These are phyloP conservation scores for Leptinotarsa defecta DNA, from an alignment of 1,140 invertebrate species.

Conservation along the genomic window DNA sequence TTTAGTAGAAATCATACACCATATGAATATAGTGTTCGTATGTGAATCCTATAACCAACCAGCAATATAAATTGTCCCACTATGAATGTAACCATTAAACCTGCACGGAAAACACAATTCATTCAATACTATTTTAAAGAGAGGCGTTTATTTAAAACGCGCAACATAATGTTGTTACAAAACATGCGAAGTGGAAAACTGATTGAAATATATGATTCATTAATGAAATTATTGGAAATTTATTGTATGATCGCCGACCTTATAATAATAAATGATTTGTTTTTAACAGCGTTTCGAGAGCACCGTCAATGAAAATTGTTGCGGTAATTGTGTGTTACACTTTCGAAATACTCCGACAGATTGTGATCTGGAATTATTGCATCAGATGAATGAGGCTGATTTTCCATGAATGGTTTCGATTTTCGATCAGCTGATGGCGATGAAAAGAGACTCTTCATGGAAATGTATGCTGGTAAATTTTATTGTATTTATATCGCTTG, in stretches of 20 bases:
- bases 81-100: background rate
- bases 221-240: conserved; percentile 13
- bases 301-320: conserved; percentile 19
- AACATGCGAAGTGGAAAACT: conserved; percentile 2
- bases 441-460: too few relatives aligned
- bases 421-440: too few relatives aligned
- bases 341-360: background rate
- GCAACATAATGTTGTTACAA: conserved; percentile 18
- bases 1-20: too few relatives aligned
- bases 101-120: background rate
- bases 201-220: conserved; percentile 17
- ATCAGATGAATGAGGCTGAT: background rate
- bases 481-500: too few relatives aligned
- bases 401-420: background rate
- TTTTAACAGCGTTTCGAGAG: conserved; percentile 11
- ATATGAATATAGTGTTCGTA: too few relatives aligned
- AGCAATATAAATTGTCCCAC: too few relatives aligned
- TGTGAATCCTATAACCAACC: too few relatives aligned
- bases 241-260: background rate
- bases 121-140: background rate
- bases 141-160: conserved; percentile 2
- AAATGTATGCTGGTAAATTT: too few relatives aligned
- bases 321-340: conserved; percentile 3
- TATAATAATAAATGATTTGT: conserved; percentile 27
- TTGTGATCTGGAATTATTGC: background rate